Percentiles rank a stretch among this genome's conserved stretches.
phyloP scores from a whole-genome alignment of 2,113 vertebrate species.

The Heteronetta atricapilla region DNA sequence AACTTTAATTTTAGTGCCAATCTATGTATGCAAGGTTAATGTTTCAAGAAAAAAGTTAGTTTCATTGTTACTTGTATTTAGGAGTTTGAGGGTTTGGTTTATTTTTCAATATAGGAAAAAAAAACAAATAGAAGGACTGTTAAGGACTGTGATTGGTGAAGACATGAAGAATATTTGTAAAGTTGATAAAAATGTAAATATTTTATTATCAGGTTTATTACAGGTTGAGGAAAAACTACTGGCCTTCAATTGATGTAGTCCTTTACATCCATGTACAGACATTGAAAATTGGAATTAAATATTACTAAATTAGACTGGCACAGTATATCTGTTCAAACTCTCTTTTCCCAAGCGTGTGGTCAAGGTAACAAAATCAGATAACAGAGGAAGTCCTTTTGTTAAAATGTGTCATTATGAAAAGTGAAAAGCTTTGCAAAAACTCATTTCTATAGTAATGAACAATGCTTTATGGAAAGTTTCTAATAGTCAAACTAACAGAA shows the following conservation, averaged over 20 bases:
- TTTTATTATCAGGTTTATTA: not conserved
- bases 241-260: not conserved
- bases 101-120: not conserved
- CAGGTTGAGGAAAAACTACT: not conserved
- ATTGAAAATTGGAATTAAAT: not conserved
- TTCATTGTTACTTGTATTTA: not conserved
- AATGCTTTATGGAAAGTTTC: not conserved
- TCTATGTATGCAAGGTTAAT: not conserved
- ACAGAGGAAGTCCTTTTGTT: not conserved
- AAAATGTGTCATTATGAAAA: not conserved
- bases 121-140: not conserved
- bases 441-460: constrained; percentile 1
- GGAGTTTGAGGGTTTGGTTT: not conserved
- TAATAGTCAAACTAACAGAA: not conserved
- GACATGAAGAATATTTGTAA: not conserved
- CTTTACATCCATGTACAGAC: not conserved
- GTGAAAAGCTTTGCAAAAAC: not conserved
- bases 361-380: not conserved
- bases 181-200: not conserved
- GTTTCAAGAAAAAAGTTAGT: not conserved
- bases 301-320: not conserved
- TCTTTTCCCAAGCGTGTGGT: not conserved
- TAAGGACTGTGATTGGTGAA: not conserved
- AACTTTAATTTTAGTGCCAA: not conserved
- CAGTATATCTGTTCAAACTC: not conserved